These are phyloP conservation scores for Sipha flava DNA, from an alignment of 1,140 invertebrate species.

Conservation along the genomic window DNA sequence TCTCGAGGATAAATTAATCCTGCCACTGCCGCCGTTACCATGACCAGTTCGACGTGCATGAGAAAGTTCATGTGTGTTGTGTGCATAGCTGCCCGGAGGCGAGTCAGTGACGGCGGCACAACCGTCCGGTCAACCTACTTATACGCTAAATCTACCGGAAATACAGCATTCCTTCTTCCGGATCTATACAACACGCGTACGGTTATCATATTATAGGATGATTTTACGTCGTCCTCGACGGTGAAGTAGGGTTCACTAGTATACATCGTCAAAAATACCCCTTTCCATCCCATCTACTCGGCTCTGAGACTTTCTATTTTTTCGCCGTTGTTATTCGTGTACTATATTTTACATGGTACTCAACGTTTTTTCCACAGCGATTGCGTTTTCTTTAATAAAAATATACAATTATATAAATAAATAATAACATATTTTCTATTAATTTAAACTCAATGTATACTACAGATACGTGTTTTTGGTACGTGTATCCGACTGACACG, in stretches of 20 bases:
- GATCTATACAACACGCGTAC: not conserved
- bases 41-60: not conserved
- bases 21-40: no score
- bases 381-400: no score
- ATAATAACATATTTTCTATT: no score
- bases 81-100: not conserved
- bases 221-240: not conserved
- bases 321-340: not conserved
- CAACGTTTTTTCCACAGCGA: not conserved
- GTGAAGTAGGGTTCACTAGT: not conserved
- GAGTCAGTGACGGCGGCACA: not conserved
- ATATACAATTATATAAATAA: no score
- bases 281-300: not conserved
- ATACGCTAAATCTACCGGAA: conserved; percentile 18
- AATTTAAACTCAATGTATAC: no score
- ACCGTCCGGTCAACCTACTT: conserved; percentile 21
- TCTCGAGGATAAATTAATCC: not conserved
- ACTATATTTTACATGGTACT: not conserved
- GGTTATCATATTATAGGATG: not conserved
- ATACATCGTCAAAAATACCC: not conserved
- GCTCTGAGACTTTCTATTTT: not conserved
- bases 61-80: not conserved
- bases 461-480: no score
- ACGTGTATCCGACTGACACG: not conserved
- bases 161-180: conserved; percentile 25